phyloP scores from a whole-genome alignment of 2,113 vertebrate genomes.

The Oreochromis aureus region DNA sequence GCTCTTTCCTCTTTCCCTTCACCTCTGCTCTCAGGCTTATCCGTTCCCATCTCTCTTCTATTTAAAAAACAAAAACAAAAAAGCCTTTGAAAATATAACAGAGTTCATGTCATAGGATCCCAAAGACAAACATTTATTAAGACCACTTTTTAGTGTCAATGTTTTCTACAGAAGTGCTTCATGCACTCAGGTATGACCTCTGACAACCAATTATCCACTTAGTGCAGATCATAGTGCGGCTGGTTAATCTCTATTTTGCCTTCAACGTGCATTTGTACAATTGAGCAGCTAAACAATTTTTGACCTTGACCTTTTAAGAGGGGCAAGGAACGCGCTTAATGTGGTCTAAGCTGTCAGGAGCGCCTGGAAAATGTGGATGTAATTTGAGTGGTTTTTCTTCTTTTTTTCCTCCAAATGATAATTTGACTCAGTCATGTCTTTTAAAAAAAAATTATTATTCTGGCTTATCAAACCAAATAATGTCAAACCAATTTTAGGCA shows the following conservation, averaged over 20 bases:
- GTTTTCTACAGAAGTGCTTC: neutral
- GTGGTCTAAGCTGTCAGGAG: neutral
- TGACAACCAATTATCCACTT: neutral
- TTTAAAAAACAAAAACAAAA: neutral
- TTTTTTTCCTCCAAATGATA: neutral
- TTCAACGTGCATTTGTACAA: neutral
- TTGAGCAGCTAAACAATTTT: neutral
- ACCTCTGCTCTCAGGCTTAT: neutral
- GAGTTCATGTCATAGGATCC: neutral
- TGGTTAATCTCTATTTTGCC: neutral
- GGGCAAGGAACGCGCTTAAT: neutral
- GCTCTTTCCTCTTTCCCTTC: neutral
- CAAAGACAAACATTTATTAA: neutral
- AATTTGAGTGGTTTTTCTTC: neutral
- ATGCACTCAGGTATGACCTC: neutral
- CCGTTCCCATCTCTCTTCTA: neutral
- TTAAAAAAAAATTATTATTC: neutral
- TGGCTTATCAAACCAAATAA: neutral
- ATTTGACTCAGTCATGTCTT: neutral
- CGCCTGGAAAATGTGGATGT: neutral
- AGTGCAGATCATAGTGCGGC: neutral
- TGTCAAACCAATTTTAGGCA: neutral
- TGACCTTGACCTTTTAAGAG: neutral
- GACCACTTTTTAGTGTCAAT: neutral
- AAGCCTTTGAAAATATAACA: neutral